Evolutionary conservation across 2,797 vertebrate species (phyloP).

Genomic region (Neosalanx taihuensis): DNA sequence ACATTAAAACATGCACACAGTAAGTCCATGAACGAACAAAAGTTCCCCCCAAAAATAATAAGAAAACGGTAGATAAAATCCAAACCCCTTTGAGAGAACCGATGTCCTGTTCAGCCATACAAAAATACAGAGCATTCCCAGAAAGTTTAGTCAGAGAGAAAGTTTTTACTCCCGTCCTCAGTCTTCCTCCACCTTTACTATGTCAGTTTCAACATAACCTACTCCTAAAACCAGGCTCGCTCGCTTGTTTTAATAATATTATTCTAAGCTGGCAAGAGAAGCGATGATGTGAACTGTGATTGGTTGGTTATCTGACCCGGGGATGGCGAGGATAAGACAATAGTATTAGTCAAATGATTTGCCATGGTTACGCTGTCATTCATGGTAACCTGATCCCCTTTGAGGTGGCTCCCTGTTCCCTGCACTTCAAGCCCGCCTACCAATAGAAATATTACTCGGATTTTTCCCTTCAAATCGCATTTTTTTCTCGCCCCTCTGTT

Average conservation of each 20-base stretch:
- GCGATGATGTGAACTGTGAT: conserved; percentile 96
- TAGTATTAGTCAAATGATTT: conserved; percentile 99
- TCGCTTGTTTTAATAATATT: conserved; percentile 95
- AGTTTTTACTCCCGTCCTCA: conserved; percentile 65
- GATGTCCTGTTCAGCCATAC: conserved; percentile 66
- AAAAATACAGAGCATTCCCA: conserved; percentile 66
- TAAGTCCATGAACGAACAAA: conserved; percentile 63
- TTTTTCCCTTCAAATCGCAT: conserved; percentile 62
- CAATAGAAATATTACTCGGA: conserved; percentile 77
- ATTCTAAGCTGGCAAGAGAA: conserved; percentile 98
- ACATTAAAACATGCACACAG: conserved; percentile 57
- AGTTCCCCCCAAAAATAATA: conserved; percentile 38
- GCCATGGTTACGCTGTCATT: conserved; percentile 99
- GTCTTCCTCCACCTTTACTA: conserved; percentile 73
- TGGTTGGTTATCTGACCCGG: conserved; percentile 98
- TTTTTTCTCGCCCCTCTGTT: conserved; percentile 50
- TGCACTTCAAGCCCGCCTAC: conserved; percentile 77
- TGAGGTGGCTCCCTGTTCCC: conserved; percentile 92
- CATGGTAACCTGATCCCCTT: conserved; percentile 93
- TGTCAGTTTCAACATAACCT: conserved; percentile 75
- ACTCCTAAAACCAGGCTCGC: conserved; percentile 72
- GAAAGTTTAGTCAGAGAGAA: conserved; percentile 61
- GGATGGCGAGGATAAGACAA: conserved; percentile 98
- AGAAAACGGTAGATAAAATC: conserved; percentile 55
- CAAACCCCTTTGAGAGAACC: conserved; percentile 54